Conservation (phyloP, 2,113 vertebrate species). For the Pyxicephalus adspersus region DNA sequence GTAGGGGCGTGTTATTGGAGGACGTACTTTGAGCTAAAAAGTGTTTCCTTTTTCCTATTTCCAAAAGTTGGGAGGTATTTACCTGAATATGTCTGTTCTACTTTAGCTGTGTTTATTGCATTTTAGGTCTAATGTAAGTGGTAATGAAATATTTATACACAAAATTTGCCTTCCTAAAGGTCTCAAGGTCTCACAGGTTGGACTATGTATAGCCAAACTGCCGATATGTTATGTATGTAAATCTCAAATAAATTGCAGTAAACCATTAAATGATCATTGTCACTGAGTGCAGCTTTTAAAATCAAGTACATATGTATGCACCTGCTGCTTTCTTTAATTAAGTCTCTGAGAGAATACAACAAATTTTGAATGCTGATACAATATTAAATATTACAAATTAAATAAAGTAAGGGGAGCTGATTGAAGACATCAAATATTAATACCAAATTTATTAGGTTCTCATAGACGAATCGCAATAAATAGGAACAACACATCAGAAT, state of each 20-base stretch:
- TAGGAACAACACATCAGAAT: background rate
- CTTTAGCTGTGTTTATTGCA: no score
- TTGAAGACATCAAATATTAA: slow-evolving; percentile 38
- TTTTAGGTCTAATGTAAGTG: background rate
- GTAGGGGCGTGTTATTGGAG: no score
- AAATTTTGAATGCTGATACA: slow-evolving; percentile 31
- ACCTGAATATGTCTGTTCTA: no score
- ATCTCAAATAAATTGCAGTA: slow-evolving; percentile 55
- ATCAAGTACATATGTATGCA: slow-evolving; percentile 13
- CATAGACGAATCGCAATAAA: slow-evolving; percentile 16
- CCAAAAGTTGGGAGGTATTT: no score
- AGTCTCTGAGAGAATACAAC: slow-evolving; percentile 54
- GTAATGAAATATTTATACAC: slow-evolving; percentile 10
- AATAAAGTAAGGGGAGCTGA: background rate
- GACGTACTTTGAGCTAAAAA: no score
- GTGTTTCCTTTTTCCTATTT: no score
- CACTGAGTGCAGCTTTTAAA: background rate
- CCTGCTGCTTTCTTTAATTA: slow-evolving; percentile 59
- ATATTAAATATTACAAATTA: slow-evolving; percentile 42
- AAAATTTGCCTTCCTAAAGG: background rate
- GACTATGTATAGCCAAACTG: slow-evolving; percentile 42
- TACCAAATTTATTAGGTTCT: slow-evolving; percentile 16
- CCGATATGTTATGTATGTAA: slow-evolving; percentile 43
- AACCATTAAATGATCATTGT: slow-evolving; percentile 55
- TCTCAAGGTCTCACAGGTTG: slow-evolving; percentile 49